A percentile compares a stretch with the other conserved stretches of the same genome.
Evolutionary conservation across 2,113 vertebrate genomes (phyloP).

Genomic region (Rhombomys opimus): DNA sequence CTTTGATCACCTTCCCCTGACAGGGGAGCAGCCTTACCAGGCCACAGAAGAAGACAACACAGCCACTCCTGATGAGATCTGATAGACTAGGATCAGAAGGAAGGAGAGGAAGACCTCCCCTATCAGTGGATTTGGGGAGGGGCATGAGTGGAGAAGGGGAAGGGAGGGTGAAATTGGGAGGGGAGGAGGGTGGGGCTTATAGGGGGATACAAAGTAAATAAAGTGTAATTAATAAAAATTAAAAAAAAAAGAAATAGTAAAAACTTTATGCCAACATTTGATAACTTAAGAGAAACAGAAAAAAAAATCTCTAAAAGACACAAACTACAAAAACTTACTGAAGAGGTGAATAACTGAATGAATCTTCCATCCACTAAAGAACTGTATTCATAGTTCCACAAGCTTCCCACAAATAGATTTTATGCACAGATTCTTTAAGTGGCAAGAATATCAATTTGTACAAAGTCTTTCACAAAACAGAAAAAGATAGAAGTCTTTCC

Average conservation of each 20-base stretch:
- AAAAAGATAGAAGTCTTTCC: background rate
- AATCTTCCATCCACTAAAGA: background rate
- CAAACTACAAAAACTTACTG: background rate
- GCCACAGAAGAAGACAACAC: no score
- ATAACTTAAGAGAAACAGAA: background rate
- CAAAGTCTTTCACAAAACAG: background rate
- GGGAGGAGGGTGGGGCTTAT: no score
- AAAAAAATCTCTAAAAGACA: background rate
- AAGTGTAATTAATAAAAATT: no score
- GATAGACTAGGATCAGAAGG: no score
- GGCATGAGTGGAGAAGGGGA: no score
- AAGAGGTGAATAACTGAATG: background rate
- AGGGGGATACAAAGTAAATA: no score
- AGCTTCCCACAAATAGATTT: background rate
- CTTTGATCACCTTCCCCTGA: no score
- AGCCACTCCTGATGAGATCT: no score
- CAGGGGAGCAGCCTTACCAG: no score
- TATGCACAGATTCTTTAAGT: background rate
- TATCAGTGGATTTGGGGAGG: no score
- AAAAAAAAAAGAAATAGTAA: background rate
- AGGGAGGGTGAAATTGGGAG: no score
- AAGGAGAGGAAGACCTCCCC: no score
- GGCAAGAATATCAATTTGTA: background rate
- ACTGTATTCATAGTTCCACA: background rate
- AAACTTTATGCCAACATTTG: conserved; percentile 32